Evolutionary conservation across 2,888 invertebrate species (phyloP), one percentile per base, ranked within the genome.

Genomic region (Zygogramma bicolorata): DNA sequence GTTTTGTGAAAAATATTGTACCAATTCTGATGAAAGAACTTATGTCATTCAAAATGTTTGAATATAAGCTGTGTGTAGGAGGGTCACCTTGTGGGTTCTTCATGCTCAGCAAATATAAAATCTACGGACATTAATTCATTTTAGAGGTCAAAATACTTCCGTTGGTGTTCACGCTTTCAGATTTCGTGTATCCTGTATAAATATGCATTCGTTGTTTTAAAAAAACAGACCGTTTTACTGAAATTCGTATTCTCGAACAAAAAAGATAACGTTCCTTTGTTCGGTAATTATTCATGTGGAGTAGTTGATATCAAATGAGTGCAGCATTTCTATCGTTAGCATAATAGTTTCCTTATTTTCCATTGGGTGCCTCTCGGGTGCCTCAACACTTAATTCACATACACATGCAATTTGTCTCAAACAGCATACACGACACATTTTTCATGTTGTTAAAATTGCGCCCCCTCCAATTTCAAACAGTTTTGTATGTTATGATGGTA

Each of bases 191-290:
- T 53, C 53, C 53, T 53, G 53, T 53, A 53, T 53, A 13, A 53
- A 53, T 53, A 53, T 53, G 53, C 53, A 53, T 53, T 53, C 25
- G 25, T 53, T 53, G 53, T 53, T 53, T n/a, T 42, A 5, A n/a
- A 22, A 53, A 53, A 53, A 53, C 13, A 53, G 13, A 53, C 53
- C n/a, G 25, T 53, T 53, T 27, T 5, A 53, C 25, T 25, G n/a
- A 46, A 53, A 27, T 53, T 53, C 10, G 53, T 22, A 53, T 53
- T 53, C 53, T 25, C 15, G 22, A 53, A 22, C 25, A 53, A 25
- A 53, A 46, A 46, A 20, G 46, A 46, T 46, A 20, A 18, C 46
- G 46, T 27, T 53, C 25, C 25, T 53, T 53, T 53, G 25, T 53
- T 22, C 25, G 53, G n/a, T 53, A 25, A 53, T 53, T 53, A 53